Base-by-base conservation (phyloP, 2,888 invertebrate species). In the Campoletis raptor region DNA sequence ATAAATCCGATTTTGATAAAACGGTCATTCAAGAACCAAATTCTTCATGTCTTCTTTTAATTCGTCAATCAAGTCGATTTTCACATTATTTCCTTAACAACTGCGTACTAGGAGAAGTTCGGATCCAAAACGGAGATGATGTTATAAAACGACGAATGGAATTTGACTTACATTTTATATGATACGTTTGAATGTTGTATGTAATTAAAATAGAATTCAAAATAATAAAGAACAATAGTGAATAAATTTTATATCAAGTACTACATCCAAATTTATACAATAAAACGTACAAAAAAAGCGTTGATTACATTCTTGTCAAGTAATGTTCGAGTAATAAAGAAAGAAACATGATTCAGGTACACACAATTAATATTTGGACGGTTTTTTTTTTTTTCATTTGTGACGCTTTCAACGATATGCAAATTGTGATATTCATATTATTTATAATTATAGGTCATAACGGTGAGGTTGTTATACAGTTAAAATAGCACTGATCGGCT, bases 71-170 rank as follows among this genome's bases (percentile, higher is more conserved):
- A 37, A 67, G 24, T 77, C 18, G 40, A 82, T 52, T 7, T 54
- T 52, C 37, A 24, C 8, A 77, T 81, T 74, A 89, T 89, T 91
- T 91, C 91, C 94, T 94, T 94, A 94, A 94, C 88, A 77, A 76
- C 70, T 80, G 61, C 86, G 89, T 89, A 94, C 94, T 90, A 94
- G 94, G 83, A 91, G 94, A 90, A 94, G 94, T 91, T 92, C 94
- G 85, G 94, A 94, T 87, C 94, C 94, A 72, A 94, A 94, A 90
- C 91, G 94, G 90, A 94, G 94, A 93, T 94, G 94, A 94, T 94
- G 93, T 54, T 54, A 30, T 90, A 92, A 90, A 91, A 90, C 91
- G 84, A 90, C 83, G 79, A 92, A 92, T 87, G 91, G 90, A 91
- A 89, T 90, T 92, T 92, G 92, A 93, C 91, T 93, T 92, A 93